Base-by-base conservation (phyloP, 2,113 vertebrate species). In the Malurus cyaneus region DNA sequence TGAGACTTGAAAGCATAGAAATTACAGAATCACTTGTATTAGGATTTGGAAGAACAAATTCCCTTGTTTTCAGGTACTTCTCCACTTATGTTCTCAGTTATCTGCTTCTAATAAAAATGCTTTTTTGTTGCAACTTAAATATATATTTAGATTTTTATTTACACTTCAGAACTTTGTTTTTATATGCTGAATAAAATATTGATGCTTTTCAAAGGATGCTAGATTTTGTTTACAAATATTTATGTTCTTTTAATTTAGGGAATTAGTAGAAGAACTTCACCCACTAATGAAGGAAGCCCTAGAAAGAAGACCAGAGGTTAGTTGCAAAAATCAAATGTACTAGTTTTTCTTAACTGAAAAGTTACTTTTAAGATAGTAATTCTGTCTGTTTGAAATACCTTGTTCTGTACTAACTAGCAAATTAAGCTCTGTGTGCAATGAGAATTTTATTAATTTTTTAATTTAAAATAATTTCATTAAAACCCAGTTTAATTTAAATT, bases 251-350 rank as follows among this genome's bases (percentile, higher is more conserved):
- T 70, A 39, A 84, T 96, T 65, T 93, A 99, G 99, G 93, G 99
- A 99, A 95, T 97, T 99, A n/a, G 99, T 99, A 11, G 99, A 99
- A 98, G 99, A 99, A 95, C 99, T 99, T 59, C 99, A 99, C 91
- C 99, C 99, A 18, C 93, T 99, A 88, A 99, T 99, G 99, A 99
- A 99, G 96, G 99, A 99, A 97, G 99, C 99, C 16, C 98, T 99
- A 92, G 99, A 99, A 94, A 98, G 99, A 80, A 98, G 99, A 94
- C 99, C 99, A 67, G 99, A 99, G 98, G 99, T 99, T 96, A 97
- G 97, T 95, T 82, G 61, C 57, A 62, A 49, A 90, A 93, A 69
- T 95, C 31, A 80, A 81, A 52, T 18, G 5, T 50, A 29, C 46
- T 93, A 6, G 5, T 44, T 93, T 80, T 26, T 80, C 89, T 67